A percentile compares a stretch with the other conserved stretches of the same genome.
phyloP scores from a whole-genome alignment of 2,113 vertebrate species.

The Phrynosoma platyrhinos region DNA sequence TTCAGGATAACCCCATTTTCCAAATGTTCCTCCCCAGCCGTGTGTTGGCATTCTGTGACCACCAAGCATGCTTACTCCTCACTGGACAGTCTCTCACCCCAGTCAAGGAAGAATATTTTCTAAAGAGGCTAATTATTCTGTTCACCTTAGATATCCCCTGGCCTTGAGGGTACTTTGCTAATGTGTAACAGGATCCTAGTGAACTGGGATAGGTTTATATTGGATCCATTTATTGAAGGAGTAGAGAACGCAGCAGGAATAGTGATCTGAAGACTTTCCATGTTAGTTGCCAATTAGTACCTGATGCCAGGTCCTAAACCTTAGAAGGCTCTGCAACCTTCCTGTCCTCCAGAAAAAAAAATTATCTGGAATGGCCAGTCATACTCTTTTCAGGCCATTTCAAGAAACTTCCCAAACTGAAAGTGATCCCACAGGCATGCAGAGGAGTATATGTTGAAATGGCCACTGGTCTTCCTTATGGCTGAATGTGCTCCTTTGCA shows the following conservation, averaged over 20 bases:
- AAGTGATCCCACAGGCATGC: too few species aligned
- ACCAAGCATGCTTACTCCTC: neutral
- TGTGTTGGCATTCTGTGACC: neutral
- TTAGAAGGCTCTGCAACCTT: too few species aligned
- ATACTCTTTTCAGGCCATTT: too few species aligned
- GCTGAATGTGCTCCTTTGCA: too few species aligned
- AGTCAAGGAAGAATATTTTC: neutral
- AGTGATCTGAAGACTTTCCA: neutral
- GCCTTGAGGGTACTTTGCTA: too few species aligned
- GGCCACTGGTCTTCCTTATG: too few species aligned
- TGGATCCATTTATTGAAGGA: neutral
- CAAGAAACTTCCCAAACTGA: too few species aligned
- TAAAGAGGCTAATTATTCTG: too few species aligned
- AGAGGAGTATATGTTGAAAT: too few species aligned
- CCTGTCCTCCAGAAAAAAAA: too few species aligned
- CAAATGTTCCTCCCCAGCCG: neutral
- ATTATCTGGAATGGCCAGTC: too few species aligned
- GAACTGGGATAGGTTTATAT: neutral
- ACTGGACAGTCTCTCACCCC: neutral
- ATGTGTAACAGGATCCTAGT: neutral
- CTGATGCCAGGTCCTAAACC: neutral
- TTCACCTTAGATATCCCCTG: too few species aligned
- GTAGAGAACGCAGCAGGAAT: neutral
- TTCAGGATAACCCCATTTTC: neutral
- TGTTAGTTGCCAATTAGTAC: neutral